Base-by-base conservation (phyloP, 2,888 invertebrate genomes). In the Polydrusus cervinus region DNA sequence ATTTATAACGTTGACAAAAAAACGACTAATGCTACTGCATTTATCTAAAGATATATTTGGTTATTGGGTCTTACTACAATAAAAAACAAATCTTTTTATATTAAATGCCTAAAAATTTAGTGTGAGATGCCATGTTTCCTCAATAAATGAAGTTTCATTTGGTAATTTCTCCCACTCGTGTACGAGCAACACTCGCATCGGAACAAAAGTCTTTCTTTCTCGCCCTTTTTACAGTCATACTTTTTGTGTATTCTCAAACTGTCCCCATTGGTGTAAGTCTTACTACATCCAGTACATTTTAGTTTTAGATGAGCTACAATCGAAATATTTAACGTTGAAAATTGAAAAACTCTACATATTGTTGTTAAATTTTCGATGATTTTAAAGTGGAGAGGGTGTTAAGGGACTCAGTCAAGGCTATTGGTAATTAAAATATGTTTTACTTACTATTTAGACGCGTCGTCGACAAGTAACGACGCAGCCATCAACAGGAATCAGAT, bases 211-310 rank as follows among this genome's bases (percentile, higher is more conserved):
- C 38, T 14, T 0, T 25, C 14, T 40, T 25, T 51, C 2, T 18
- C 51, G 0, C 38, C 57, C 10, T 16, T 73, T 73, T 79, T 80
- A 71, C 82, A 82, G 49, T 81, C 79, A 62, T 74, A 81, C 53
- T 81, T 81, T 38, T 77, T 78, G 64, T 82, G 82, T 55, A 81
- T 74, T 34, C 78, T 79, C 38, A 81, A 67, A 40, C 80, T 81
- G 71, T 82, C 81, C 5, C 76, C 25, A 62, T 80, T 76, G 1
- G 79, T 80, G 68, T 81, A 82, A 2, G 78, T 47, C 30, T 78
- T 79, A 14, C 79, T 78, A 55, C 82, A 82, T 53, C 71, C 79
- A 25, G 55, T 67, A 64, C 82, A 82, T 70, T 45, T 16, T 38
- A 60, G 16, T 34, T 38, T 38, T 10, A 9, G 38, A n/a, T 60